Evolutionary conservation across 2,888 invertebrate species (phyloP), one percentile per base, ranked within the genome.

Genomic region (Chrysomela aeneicollis): DNA sequence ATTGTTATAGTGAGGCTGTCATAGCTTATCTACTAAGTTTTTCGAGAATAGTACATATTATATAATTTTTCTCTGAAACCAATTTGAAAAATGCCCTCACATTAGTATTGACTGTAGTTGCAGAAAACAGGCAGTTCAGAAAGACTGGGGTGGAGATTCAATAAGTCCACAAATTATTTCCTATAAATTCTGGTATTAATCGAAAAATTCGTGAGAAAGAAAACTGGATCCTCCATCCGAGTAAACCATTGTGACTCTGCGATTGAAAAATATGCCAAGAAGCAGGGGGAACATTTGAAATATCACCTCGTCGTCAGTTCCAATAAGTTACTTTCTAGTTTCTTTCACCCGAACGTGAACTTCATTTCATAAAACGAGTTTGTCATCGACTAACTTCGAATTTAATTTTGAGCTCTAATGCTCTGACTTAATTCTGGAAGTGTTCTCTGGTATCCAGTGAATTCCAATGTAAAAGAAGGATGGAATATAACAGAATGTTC

Each of bases 181-280:
- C 21, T 18, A 57, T 55, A 42, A 47, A 57, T 22, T 46, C 18
- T 19, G 26, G 17, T 18, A 47, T 15, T 17, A 46, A 42, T 42
- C 46, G 42, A 21, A 57, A 57, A 57, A 57, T 46, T 46, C 26
- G 30, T n/a, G 17, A 15, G 22, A 21, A 15, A 46, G 57, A 57
- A 57, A 57, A 57, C 42, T 57, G 57, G 57, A 57, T 46, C n/a
- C 57, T 47, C 19, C 37, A 57, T 57, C 57, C 22, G 57, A 37
- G 22, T 55, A 22, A 15, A 42, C 42, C 17, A 55, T 55, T 57
- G 37, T 46, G 26, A 57, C 12, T 57, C 17, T 17, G 22, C 57
- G 26, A 46, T 57, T 46, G 57, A 46, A 57, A 57, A 57, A 47
- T 47, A 57, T 30, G 57, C 26, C 47, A 47, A 46, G 32, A 15